Percentiles rank a stretch among this genome's conserved stretches.
These are phyloP conservation scores for Menidia menidia DNA, from an alignment of 2,797 vertebrate species.

Conservation along the genomic window DNA sequence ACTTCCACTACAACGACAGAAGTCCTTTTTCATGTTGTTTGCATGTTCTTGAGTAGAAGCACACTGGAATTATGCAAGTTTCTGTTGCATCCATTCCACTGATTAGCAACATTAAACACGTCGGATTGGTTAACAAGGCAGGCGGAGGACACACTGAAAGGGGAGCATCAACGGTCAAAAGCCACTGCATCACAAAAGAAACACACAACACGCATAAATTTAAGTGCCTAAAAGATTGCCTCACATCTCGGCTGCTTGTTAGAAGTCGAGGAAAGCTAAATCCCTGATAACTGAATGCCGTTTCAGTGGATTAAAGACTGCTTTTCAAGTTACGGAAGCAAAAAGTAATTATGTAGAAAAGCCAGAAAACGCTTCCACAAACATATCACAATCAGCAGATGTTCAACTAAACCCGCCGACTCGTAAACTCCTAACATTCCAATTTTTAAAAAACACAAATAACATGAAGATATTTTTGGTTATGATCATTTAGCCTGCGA, in stretches of 20 bases:
- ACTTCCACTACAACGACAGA: background rate
- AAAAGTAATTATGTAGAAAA: too few relatives aligned
- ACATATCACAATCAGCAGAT: background rate
- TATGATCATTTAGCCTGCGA: too few relatives aligned
- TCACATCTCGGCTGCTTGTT: background rate
- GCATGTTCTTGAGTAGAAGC: constrained; percentile 19
- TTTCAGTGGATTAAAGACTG: background rate
- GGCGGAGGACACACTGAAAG: constrained; percentile 11
- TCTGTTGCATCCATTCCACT: constrained; percentile 43
- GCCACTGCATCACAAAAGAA: constrained; percentile 27
- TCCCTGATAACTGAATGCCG: background rate
- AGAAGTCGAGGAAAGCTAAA: background rate
- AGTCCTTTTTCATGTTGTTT: too few relatives aligned
- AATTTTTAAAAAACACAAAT: background rate
- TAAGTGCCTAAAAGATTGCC: constrained; percentile 26
- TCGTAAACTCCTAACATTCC: background rate
- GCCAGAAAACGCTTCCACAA: background rate
- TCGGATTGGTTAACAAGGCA: constrained; percentile 18
- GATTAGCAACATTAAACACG: constrained; percentile 44
- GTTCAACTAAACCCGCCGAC: background rate
- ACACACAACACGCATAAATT: constrained; percentile 24
- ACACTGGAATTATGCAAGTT: constrained; percentile 29
- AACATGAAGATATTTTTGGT: background rate
- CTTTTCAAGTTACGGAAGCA: too few relatives aligned
- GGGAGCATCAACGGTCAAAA: background rate